Conservation (phyloP, 2,888 invertebrate genomes). For the Lasius fuliginosus region DNA sequence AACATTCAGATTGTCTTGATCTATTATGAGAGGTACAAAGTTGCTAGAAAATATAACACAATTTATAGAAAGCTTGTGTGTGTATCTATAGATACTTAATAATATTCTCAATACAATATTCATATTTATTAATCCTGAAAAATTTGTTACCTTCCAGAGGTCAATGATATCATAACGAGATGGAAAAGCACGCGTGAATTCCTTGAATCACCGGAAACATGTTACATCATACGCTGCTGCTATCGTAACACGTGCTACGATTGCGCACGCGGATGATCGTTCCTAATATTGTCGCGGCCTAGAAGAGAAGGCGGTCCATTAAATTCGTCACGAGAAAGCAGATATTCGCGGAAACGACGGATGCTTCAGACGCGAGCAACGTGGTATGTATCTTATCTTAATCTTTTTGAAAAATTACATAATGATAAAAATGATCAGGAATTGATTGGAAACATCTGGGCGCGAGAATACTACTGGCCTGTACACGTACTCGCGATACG, state of each 20-base stretch:
- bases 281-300: neutral
- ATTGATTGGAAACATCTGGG: constrained; percentile 64
- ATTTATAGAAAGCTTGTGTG: neutral
- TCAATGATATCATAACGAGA: constrained; percentile 12
- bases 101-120: neutral
- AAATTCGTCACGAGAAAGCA: neutral
- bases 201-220: constrained; percentile 22
- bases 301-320: neutral
- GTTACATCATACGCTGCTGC: constrained; percentile 16
- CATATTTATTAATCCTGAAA: neutral
- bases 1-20: neutral
- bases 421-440: constrained; percentile 75
- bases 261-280: neutral
- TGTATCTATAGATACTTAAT: neutral
- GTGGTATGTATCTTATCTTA: neutral
- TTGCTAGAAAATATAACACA: neutral
- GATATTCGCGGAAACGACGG: neutral
- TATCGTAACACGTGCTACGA: constrained; percentile 17
- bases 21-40: neutral
- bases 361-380: neutral
- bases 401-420: neutral
- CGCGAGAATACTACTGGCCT: constrained; percentile 61
- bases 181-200: neutral
- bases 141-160: neutral
- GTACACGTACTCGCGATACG: neutral